Conservation (phyloP, 2,888 invertebrate species). For the Andrena praecox region DNA sequence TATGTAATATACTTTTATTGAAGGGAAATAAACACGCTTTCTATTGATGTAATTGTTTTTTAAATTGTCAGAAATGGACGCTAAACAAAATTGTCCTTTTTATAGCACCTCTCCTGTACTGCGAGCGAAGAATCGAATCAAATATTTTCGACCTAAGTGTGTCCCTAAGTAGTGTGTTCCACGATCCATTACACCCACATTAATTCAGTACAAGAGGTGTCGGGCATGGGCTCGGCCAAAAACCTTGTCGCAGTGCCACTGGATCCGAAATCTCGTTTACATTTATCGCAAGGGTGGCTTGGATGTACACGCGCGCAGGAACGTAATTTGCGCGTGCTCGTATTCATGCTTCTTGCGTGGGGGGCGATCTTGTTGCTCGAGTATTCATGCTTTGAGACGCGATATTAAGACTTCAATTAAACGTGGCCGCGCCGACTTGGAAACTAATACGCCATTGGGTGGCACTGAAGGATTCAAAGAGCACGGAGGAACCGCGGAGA, state of each 20-base stretch:
- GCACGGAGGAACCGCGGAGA: constrained; percentile 20
- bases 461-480: constrained; percentile 65
- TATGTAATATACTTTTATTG: too few species aligned
- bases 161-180: constrained; percentile 12
- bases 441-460: constrained; percentile 73
- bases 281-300: constrained; percentile 49
- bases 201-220: constrained; percentile 56
- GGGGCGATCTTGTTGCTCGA: constrained; percentile 38
- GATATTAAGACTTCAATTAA: constrained; percentile 75
- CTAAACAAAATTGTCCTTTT: too few species aligned
- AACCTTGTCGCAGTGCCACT: constrained; percentile 47
- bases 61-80: too few species aligned
- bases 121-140: not conserved
- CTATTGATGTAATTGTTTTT: too few species aligned
- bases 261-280: constrained; percentile 60
- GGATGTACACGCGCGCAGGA: not conserved
- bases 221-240: constrained; percentile 50
- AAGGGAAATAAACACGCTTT: too few species aligned
- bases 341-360: constrained; percentile 42
- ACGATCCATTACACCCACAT: constrained; percentile 53
- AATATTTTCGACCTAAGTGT: not conserved
- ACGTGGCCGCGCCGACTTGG: constrained; percentile 60
- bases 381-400: constrained; percentile 66
- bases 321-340: constrained; percentile 20
- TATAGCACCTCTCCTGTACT: too few species aligned